Base-by-base conservation (phyloP, 1,140 invertebrate genomes). In the Elymnias hypermnestra region DNA sequence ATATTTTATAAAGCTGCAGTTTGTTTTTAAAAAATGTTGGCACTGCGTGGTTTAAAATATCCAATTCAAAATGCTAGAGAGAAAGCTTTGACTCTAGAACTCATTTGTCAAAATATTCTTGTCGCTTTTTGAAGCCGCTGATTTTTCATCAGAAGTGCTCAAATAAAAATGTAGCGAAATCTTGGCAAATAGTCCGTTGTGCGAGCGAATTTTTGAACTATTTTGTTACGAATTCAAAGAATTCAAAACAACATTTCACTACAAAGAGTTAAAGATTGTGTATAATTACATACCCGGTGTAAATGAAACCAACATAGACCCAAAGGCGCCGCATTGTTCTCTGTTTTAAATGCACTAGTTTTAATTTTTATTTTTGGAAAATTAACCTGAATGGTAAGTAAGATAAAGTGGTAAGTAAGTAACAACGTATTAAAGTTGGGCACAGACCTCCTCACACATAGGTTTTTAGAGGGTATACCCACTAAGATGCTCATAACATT, bases 31-130 rank as follows among this genome's bases (percentile, higher is more conserved):
- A n/a, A n/a, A n/a, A n/a, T n/a, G n/a, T n/a, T n/a, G n/a, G n/a
- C 12, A 9, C 12, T 29, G 4, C 1, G 26, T 9, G 4, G 14
- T 29, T 13, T 29, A 9, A 5, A 13, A 29, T 13, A 12, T 13
- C 12, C 1, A 21, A 5, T 23, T 23, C 7, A 23, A 38, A 9
- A 26, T 15, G n/a, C n/a, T n/a, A n/a, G n/a, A n/a, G n/a, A 39
- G 5, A 39, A 39, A 37, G 17, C 35, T 37, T 21, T 26, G 23
- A 25, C 12, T 15, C 37, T 39, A 39, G 13, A 42, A 28, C 39
- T 50, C 38, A 45, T 58, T 58, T 53, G 50, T 58, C 51, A 53
- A 33, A 33, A 33, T 31, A 25, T 31, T 59, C 39, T 55, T 33
- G 43, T 22, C 43, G n/a, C 13, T 22, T 15, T 13, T 25, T 41